Percentiles rank a stretch among this genome's conserved stretches.
Evolutionary conservation across 2,888 invertebrate species (phyloP).

Genomic region (Abrostola triplasia): DNA sequence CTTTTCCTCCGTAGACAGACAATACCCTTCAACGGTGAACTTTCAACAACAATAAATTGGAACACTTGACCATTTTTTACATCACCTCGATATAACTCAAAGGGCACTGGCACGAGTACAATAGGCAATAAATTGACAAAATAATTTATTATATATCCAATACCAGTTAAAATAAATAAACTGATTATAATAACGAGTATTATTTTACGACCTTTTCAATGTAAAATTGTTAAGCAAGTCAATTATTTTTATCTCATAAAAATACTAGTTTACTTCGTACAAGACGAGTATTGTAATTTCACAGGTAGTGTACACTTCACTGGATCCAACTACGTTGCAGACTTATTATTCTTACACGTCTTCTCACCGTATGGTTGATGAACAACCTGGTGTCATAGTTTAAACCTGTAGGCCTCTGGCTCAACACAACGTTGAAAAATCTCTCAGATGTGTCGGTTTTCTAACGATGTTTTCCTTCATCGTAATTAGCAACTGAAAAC

Average conservation of each 20-base stretch:
- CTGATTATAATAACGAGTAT: slow-evolving; percentile 33
- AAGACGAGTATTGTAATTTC: neutral
- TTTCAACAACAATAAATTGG: slow-evolving; percentile 37
- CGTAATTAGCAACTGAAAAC: too few relatives aligned
- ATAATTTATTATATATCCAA: slow-evolving; percentile 32
- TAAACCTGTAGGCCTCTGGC: too few relatives aligned
- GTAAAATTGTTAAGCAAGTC: slow-evolving; percentile 20
- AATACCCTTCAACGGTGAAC: slow-evolving; percentile 37
- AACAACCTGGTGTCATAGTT: too few relatives aligned
- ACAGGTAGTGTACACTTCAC: neutral
- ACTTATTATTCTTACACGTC: too few relatives aligned
- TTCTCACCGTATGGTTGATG: too few relatives aligned
- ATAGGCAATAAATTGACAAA: slow-evolving; percentile 50
- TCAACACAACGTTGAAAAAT: too few relatives aligned
- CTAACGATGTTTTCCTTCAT: too few relatives aligned
- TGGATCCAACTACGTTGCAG: too few relatives aligned
- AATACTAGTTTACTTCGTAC: neutral
- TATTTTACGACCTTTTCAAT: slow-evolving; percentile 43
- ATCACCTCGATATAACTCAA: slow-evolving; percentile 31
- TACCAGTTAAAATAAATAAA: slow-evolving; percentile 25
- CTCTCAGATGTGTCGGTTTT: too few relatives aligned
- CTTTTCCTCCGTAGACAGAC: neutral
- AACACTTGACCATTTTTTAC: slow-evolving; percentile 35
- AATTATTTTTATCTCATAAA: slow-evolving; percentile 9
- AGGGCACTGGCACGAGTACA: slow-evolving; percentile 36